Evolutionary conservation across 2,113 vertebrate genomes (phyloP).

Genomic region (Tragulus kanchil): DNA sequence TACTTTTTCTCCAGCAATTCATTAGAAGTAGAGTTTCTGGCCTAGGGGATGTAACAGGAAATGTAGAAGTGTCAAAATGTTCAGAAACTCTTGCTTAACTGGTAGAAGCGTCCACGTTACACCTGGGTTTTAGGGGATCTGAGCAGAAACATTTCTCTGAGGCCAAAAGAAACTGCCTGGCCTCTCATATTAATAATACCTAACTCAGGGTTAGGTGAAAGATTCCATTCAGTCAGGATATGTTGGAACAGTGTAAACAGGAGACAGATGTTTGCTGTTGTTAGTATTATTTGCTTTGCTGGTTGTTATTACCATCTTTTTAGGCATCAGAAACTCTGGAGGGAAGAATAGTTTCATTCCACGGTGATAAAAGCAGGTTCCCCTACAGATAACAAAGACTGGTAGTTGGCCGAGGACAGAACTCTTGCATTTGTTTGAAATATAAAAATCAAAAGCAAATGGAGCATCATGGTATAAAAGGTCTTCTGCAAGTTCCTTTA

Average conservation of each 20-base stretch:
- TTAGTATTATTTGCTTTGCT: not conserved
- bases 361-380: slow-evolving; percentile 10
- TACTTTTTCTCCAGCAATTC: not conserved
- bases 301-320: not conserved
- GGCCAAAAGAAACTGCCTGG: not conserved
- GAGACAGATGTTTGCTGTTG: not conserved
- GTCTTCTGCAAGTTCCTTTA: not conserved
- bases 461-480: not conserved
- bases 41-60: not conserved
- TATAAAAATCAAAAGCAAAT: slow-evolving; percentile 24
- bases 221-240: not conserved
- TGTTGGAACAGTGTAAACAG: not conserved
- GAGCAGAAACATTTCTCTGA: slow-evolving; percentile 3
- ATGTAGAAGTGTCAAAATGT: not conserved
- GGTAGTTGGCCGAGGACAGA: not conserved
- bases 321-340: slow-evolving; percentile 10
- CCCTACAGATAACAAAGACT: not conserved
- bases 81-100: not conserved
- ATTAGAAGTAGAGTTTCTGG: not conserved
- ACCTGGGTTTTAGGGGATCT: not conserved
- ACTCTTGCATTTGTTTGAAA: not conserved
- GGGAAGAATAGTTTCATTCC: slow-evolving; percentile 25
- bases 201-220: not conserved
- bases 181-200: not conserved
- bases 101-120: not conserved